Percentiles rank a stretch among this genome's conserved stretches.
Evolutionary conservation across 1,140 invertebrate genomes (phyloP).

Genomic region (Stegodyphus mimosarum): DNA sequence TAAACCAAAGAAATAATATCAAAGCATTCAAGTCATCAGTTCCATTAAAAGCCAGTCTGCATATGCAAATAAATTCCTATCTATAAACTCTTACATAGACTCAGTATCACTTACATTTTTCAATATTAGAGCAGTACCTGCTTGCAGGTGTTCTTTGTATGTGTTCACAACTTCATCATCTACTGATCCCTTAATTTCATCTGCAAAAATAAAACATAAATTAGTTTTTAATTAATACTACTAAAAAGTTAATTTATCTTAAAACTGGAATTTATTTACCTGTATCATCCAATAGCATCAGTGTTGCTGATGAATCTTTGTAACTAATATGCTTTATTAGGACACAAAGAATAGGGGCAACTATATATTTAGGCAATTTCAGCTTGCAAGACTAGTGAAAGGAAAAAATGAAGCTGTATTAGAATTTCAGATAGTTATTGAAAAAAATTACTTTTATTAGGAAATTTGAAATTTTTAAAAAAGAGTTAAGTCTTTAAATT

Average conservation of each 20-base stretch:
- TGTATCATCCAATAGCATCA: slow-evolving; percentile 44
- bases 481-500: not conserved
- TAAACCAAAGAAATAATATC: no score
- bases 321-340: slow-evolving; percentile 27
- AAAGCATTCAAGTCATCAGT: no score
- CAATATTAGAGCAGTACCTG: slow-evolving; percentile 23
- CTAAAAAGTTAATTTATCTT: not conserved
- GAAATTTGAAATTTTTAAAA: not conserved
- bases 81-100: no score
- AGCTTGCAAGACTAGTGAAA: slow-evolving; percentile 41
- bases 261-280: slow-evolving; percentile 1
- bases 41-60: no score
- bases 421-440: not conserved
- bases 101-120: slow-evolving; percentile 20
- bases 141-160: slow-evolving; percentile 1
- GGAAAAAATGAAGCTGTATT: not conserved
- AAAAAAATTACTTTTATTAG: not conserved
- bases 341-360: slow-evolving; percentile 47
- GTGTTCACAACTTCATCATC: slow-evolving; percentile 21
- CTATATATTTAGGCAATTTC: slow-evolving; percentile 46
- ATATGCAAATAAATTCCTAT: no score
- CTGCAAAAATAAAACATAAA: slow-evolving; percentile 3
- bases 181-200: slow-evolving; percentile 43
- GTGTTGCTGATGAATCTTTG: slow-evolving; percentile 12
- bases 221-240: not conserved